Conservation (phyloP, 2,888 invertebrate genomes). For the Meiosimyza platycephala region DNA sequence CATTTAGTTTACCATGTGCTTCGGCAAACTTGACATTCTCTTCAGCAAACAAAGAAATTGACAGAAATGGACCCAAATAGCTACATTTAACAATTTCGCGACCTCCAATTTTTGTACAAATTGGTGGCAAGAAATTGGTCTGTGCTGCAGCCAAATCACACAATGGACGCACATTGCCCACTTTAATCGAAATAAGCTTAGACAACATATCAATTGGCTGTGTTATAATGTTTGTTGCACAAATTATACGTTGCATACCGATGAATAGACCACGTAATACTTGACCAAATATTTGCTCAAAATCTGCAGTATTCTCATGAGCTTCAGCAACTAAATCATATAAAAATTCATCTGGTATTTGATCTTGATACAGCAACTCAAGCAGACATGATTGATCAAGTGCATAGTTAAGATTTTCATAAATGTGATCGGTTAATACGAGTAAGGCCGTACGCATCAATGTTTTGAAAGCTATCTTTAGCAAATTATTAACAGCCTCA, state of each 20-base stretch:
- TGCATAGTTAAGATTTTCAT: constrained; percentile 55
- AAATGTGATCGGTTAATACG: constrained; percentile 59
- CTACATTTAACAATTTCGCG: constrained; percentile 87
- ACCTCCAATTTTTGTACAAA: constrained; percentile 82
- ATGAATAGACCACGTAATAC: constrained; percentile 63
- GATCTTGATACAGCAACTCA: constrained; percentile 72
- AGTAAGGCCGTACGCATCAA: constrained; percentile 57
- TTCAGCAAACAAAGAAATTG: constrained; percentile 92
- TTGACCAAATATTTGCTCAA: constrained; percentile 62
- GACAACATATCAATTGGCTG: constrained; percentile 81
- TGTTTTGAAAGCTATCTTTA: constrained; percentile 47
- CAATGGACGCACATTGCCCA: constrained; percentile 80
- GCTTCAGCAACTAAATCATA: constrained; percentile 71
- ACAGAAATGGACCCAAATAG: constrained; percentile 91
- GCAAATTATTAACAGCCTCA: constrained; percentile 39
- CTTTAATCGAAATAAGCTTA: constrained; percentile 84
- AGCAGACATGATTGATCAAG: constrained; percentile 70
- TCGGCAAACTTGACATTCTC: constrained; percentile 92
- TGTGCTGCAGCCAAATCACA: constrained; percentile 75
- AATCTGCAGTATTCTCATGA: constrained; percentile 64
- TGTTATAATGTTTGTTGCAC: constrained; percentile 67
- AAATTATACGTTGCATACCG: constrained; percentile 66
- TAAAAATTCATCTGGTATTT: constrained; percentile 74
- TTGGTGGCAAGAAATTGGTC: constrained; percentile 79
- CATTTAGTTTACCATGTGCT: constrained; percentile 69